Evolutionary conservation across 2,113 vertebrate genomes (phyloP).

Genomic region (Nipponia nippon): DNA sequence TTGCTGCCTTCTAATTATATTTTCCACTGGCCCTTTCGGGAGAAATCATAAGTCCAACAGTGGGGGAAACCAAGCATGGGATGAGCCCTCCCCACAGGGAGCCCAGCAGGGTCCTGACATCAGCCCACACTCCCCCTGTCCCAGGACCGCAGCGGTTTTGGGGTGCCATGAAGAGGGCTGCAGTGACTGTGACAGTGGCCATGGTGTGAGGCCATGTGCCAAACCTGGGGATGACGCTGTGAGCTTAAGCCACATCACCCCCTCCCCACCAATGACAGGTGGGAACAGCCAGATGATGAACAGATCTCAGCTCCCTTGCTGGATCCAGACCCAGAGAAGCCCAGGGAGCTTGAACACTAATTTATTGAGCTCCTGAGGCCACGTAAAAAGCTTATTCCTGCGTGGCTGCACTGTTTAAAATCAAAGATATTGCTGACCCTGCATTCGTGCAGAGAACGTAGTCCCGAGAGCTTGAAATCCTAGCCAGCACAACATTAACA

Average conservation of each 20-base stretch:
- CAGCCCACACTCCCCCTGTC: neutral
- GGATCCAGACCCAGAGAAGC: neutral
- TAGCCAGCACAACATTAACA: accelerated
- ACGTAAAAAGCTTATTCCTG: neutral
- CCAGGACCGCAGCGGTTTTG: accelerated
- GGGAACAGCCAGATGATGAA: neutral
- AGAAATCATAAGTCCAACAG: neutral
- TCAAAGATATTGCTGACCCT: neutral
- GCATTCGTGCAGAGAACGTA: accelerated
- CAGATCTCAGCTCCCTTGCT: neutral
- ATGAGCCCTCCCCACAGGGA: neutral
- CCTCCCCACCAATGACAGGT: neutral
- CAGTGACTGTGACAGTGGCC: neutral
- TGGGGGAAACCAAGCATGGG: neutral
- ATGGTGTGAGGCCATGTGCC: accelerated
- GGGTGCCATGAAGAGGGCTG: neutral
- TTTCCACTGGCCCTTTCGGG: neutral
- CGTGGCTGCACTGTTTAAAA: neutral
- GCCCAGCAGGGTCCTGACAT: neutral
- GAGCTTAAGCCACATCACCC: neutral
- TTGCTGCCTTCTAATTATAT: neutral
- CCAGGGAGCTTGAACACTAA: neutral
- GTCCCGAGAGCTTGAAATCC: neutral
- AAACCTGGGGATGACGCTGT: neutral
- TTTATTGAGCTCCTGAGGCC: neutral